Evolutionary conservation across 2,888 invertebrate genomes (phyloP).

Genomic region (Acleris laterana): DNA sequence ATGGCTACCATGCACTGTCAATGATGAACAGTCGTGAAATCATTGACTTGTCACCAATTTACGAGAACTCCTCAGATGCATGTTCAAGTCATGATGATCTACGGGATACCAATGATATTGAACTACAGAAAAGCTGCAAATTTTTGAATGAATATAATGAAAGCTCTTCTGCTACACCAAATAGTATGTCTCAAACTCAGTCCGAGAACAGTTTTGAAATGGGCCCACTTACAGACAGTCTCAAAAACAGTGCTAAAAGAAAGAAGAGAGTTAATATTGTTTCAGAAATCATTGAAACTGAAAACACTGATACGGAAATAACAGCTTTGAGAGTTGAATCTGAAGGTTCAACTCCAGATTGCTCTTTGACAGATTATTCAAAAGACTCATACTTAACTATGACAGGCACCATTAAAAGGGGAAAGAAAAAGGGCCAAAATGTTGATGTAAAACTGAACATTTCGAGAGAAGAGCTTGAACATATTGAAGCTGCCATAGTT

Average conservation of each 20-base stretch:
- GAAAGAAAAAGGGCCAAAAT: constrained; percentile 89
- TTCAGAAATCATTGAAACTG: constrained; percentile 75
- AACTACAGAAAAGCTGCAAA: constrained; percentile 66
- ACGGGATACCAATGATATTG: constrained; percentile 65
- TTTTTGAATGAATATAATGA: constrained; percentile 70
- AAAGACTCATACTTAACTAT: constrained; percentile 87
- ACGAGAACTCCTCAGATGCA: constrained; percentile 81
- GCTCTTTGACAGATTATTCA: constrained; percentile 80
- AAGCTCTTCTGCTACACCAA: constrained; percentile 73
- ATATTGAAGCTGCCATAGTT: constrained; percentile 86
- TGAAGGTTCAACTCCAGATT: constrained; percentile 82
- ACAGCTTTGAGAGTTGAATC: constrained; percentile 71
- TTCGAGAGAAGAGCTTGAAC: constrained; percentile 88
- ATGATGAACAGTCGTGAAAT: constrained; percentile 72
- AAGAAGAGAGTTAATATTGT: constrained; percentile 87
- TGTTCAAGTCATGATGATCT: constrained; percentile 79
- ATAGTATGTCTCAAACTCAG: constrained; percentile 77
- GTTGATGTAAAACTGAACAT: constrained; percentile 89
- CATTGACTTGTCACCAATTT: constrained; percentile 78
- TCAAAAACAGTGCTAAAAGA: constrained; percentile 76
- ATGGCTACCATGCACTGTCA: constrained; percentile 72
- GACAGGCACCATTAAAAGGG: constrained; percentile 89
- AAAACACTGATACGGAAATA: constrained; percentile 72
- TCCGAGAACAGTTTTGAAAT: constrained; percentile 81
- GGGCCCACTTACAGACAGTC: constrained; percentile 73